Base-by-base conservation (phyloP, 2,113 vertebrate species). In the Martes martes region DNA sequence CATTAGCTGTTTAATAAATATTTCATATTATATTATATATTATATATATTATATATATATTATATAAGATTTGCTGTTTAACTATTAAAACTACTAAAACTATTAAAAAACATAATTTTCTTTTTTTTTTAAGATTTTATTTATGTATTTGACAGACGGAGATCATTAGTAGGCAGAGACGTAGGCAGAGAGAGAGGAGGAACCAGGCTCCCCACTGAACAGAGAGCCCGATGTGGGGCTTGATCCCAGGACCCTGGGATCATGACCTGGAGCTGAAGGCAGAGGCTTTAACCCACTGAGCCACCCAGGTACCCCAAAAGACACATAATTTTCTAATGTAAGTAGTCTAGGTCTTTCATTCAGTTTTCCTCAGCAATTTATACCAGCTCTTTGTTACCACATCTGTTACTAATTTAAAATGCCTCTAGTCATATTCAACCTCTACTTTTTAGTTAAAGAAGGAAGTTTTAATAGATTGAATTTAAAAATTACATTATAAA, bases 391-490 rank as follows among this genome's bases (percentile, higher is more conserved):
- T 97, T 87, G 8, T 42, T 79, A 71, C 47, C 57, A 84, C 1
- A 92, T 31, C 55, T 61, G 65, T 69, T 79, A 90, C 28, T 91
- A 88, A 92, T 95, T 91, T 59, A 97, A 91, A 83, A 71, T 87
- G 23, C 4, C 67, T 55, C 14, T 42, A 65, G 67, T 79, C 19
- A 67, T 91, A 28, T 85, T 92, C 78, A 52, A 96, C 50, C 69
- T 95, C 74, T 67, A 76, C 14, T 50, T 96, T 80, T 93, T 19
- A 94, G 31, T 83, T 90, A 96, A 83, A 83, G 8, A 81, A 74
- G 33, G 23, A 45, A 11, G 6, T n/a, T 67, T 91, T 84, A 95
- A 81, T 92, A 57, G 13, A 45, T 24, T 91, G 65, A 79, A 93
- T 39, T 95, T 81, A 15, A 63, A 73, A 89, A 79, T 79, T 85